Evolutionary conservation across 2,888 invertebrate species (phyloP).

Genomic region (Drosophila incognita): DNA sequence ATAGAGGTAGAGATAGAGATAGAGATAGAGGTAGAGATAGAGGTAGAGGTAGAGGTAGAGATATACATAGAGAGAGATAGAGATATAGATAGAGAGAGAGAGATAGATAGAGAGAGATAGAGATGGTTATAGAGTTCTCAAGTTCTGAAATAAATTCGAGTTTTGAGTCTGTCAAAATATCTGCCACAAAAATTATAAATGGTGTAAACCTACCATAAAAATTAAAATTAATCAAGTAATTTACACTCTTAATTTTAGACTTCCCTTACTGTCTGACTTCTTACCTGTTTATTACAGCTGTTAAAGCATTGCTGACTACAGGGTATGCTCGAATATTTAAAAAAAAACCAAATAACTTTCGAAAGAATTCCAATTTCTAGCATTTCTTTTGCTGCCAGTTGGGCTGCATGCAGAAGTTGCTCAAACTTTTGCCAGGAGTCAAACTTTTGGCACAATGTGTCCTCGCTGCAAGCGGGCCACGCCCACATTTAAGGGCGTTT

Average conservation of each 20-base stretch:
- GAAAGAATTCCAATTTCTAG: constrained; percentile 77
- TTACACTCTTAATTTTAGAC: not conserved
- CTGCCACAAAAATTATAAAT: not conserved
- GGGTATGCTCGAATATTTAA: not conserved
- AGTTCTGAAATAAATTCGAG: not conserved
- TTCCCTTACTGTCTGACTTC: not conserved
- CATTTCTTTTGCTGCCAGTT: constrained; percentile 52
- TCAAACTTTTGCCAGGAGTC: constrained; percentile 44
- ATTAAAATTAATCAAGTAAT: not conserved
- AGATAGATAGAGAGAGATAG: too few species aligned
- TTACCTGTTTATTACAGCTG: not conserved
- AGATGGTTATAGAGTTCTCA: too few species aligned
- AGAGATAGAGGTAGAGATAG: too few species aligned
- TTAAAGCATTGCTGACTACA: not conserved
- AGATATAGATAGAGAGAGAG: too few species aligned
- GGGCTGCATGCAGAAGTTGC: constrained; percentile 54
- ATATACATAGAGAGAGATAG: too few species aligned
- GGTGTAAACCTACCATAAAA: accelerated
- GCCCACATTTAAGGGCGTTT: constrained; percentile 28
- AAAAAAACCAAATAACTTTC: constrained; percentile 26
- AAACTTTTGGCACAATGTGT: constrained; percentile 75
- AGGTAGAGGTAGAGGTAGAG: too few species aligned
- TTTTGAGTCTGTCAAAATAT: not conserved
- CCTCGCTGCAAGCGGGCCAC: constrained; percentile 50
- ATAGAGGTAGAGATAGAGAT: too few species aligned